phyloP scores from a whole-genome alignment of 2,888 invertebrate genomes.

The Ganaspis brasiliensis region DNA sequence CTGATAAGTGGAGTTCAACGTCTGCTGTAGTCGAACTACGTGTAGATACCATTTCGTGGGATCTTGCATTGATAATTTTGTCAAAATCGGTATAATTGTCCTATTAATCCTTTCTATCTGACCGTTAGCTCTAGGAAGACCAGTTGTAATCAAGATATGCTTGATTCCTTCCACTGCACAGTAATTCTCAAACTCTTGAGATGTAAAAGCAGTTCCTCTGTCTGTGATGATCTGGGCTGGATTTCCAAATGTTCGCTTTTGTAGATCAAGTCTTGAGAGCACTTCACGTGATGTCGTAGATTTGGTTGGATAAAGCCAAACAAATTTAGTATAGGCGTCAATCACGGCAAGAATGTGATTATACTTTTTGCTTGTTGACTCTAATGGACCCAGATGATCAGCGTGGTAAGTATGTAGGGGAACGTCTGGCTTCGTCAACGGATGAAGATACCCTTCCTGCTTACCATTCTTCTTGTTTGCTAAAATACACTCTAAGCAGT shows the following conservation, averaged over 20 bases:
- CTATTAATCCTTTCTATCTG: slow-evolving; percentile 19
- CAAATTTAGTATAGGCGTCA: slow-evolving; percentile 27
- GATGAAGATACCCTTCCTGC: slow-evolving; percentile 42
- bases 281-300: too few relatives aligned
- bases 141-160: slow-evolving; percentile 66
- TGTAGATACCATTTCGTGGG: too few relatives aligned
- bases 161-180: slow-evolving; percentile 72
- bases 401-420: slow-evolving; percentile 40
- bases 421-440: slow-evolving; percentile 34
- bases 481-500: slow-evolving; percentile 3
- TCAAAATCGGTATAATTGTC: too few relatives aligned
- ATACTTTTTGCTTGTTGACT: background rate
- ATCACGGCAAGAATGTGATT: slow-evolving; percentile 14
- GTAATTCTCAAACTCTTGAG: slow-evolving; percentile 70
- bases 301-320: slow-evolving; percentile 57
- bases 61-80: too few relatives aligned
- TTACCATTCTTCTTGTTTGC: background rate
- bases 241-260: slow-evolving; percentile 74
- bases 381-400: slow-evolving; percentile 21
- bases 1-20: too few relatives aligned
- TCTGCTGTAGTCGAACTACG: slow-evolving; percentile 15
- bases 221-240: slow-evolving; percentile 73
- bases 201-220: slow-evolving; percentile 61
- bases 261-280: too few relatives aligned
- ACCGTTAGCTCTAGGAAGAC: slow-evolving; percentile 68